phyloP scores from a whole-genome alignment of 1,140 invertebrate species.

The Diachasma alloeum region DNA sequence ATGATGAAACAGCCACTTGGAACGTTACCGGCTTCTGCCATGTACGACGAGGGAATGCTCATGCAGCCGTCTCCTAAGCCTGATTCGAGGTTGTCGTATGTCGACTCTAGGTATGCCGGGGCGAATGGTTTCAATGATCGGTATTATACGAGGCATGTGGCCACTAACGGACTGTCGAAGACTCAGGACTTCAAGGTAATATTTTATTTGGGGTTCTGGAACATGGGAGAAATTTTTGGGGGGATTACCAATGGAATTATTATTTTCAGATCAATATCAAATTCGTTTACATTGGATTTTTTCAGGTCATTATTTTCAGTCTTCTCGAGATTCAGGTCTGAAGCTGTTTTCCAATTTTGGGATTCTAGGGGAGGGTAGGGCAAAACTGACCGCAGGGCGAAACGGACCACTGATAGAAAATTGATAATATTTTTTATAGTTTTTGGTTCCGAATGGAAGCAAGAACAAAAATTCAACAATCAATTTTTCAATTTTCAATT shows the following conservation, averaged over 20 bases:
- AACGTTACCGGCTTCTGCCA: slow-evolving; percentile 59
- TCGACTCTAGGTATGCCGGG: slow-evolving; percentile 50
- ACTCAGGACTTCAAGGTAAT: slow-evolving; percentile 66
- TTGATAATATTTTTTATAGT: too few species aligned
- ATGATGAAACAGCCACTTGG: slow-evolving; percentile 57
- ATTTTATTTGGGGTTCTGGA: not conserved
- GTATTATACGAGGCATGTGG: slow-evolving; percentile 56
- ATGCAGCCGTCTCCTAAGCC: slow-evolving; percentile 54
- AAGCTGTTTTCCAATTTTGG: too few species aligned
- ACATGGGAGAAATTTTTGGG: not conserved
- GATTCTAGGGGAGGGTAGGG: too few species aligned
- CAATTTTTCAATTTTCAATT: too few species aligned
- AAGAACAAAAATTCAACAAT: too few species aligned
- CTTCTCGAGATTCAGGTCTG: too few species aligned
- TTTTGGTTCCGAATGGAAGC: too few species aligned
- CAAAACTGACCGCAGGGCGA: too few species aligned
- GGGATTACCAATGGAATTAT: not conserved
- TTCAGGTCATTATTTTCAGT: too few species aligned
- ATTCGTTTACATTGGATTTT: too few species aligned
- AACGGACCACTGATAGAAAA: too few species aligned
- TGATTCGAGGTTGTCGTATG: slow-evolving; percentile 52
- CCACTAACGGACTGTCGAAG: slow-evolving; percentile 53
- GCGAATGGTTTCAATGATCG: slow-evolving; percentile 52
- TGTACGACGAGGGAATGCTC: slow-evolving; percentile 61
- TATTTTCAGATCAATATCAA: too few species aligned